A percentile compares a stretch with the other conserved stretches of the same genome.
Conservation (phyloP, 2,113 vertebrate genomes). For the Ursus arctos region DNA sequence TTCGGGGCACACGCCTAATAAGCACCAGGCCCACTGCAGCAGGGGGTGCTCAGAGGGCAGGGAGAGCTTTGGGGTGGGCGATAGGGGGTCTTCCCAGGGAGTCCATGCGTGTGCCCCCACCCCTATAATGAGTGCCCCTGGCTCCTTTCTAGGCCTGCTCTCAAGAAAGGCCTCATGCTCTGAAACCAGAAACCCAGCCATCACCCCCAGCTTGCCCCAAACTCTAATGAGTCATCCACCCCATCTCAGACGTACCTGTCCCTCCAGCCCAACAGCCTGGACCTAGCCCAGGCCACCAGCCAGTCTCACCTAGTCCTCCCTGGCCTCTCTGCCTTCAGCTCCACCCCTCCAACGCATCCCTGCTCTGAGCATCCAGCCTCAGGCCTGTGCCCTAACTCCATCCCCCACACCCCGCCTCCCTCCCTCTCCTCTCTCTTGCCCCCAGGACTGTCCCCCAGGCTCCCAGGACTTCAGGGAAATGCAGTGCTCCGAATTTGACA, state of each 20-base stretch:
- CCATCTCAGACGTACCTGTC: background rate
- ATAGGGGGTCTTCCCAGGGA: background rate
- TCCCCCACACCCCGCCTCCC: background rate
- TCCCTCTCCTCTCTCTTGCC: background rate
- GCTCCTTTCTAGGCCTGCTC: background rate
- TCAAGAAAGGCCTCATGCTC: background rate
- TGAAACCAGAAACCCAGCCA: background rate
- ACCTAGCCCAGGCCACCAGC: too few species aligned
- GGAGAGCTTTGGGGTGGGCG: background rate
- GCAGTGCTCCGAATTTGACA: conserved; percentile 97
- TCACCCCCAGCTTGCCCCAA: background rate
- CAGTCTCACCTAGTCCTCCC: background rate
- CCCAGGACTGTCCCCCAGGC: conserved; percentile 94
- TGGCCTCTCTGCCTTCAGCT: background rate
- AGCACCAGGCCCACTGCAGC: background rate
- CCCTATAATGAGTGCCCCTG: background rate
- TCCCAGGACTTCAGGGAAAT: conserved; percentile 97
- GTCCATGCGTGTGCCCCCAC: rapidly evolving
- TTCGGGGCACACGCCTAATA: background rate
- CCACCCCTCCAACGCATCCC: background rate
- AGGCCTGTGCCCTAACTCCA: background rate
- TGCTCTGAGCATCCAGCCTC: background rate
- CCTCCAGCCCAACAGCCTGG: background rate
- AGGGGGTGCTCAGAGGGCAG: background rate
- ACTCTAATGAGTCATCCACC: background rate